Evolutionary conservation across 2,888 invertebrate genomes (phyloP), one percentile per base, ranked within the genome.

Genomic region (Drosophila quinaria): DNA sequence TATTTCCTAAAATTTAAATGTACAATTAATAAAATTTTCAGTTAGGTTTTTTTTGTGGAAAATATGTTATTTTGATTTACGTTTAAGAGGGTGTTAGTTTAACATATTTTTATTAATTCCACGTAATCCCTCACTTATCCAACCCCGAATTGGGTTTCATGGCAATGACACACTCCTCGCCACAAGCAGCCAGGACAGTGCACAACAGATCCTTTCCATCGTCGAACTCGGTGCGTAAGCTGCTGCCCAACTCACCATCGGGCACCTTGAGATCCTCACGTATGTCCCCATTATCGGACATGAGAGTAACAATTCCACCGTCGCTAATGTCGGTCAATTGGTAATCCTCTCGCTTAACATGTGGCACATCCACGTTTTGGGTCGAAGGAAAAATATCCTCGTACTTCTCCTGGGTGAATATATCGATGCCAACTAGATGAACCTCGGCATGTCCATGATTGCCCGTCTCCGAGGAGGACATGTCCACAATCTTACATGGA

Each of bases 401-500:
- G 93, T 98, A 95, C 94, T 95, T 95, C 90, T 95, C 95, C 82
- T 95, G 95, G 78, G 94, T 94, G 94, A 98, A 98, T 93, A 98
- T 97, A 93, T 98, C 98, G 88, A 98, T 95, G 90, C 97, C 98
- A 89, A 98, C 97, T 93, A 98, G 94, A 94, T 98, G 98, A 81
- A 99, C 98, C 95, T 99, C 99, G 92, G 99, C 99, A 94, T 99
- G 99, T 83, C 99, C 99, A 94, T 99, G 99, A 94, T 99, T 99
- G 90, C 99, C 99, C 91, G 99, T 99, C 95, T 99, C 99, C 56
- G 99, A 99, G 90, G 99, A 99, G 83, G 98, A 98, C 99, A 99
- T 99, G 94, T 99, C 99, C 70, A 99, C 99, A 91, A 99, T 99
- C 95, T 99, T 99, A 95, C 99, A 99, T 68, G 99, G 99, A 92